Conservation (phyloP, 1,140 invertebrate species). For the Drosophila lini region DNA sequence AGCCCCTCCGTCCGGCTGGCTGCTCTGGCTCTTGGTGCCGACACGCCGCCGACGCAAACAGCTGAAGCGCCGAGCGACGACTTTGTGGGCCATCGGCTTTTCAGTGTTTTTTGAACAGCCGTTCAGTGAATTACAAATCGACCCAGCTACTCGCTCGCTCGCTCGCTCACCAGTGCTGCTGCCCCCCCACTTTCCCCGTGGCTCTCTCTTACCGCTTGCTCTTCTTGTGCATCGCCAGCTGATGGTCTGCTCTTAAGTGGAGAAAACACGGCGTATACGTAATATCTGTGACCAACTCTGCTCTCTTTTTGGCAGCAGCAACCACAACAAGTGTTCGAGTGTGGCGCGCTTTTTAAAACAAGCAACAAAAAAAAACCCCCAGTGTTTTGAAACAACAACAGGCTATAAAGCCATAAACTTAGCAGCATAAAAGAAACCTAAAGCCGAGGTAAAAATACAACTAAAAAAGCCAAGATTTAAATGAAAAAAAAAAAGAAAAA, state of each 20-base stretch:
- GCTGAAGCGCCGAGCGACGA: conserved; percentile 31
- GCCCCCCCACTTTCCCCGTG: background rate
- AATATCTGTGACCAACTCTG: conserved; percentile 19
- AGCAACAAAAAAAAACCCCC: background rate
- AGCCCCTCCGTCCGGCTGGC: background rate
- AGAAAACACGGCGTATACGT: conserved; percentile 33
- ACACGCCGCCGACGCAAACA: conserved; percentile 31
- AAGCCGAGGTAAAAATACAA: conserved; percentile 25
- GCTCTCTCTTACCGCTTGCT: conserved; percentile 4
- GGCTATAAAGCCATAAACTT: conserved; percentile 17
- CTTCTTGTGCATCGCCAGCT: conserved; percentile 19
- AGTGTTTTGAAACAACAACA: conserved; percentile 13
- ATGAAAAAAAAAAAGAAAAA: background rate
- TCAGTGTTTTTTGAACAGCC: conserved; percentile 73
- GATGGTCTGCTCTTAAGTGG: conserved; percentile 45
- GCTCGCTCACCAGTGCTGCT: conserved; percentile 8
- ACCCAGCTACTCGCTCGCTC: conserved; percentile 24
- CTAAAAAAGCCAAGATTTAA: background rate
- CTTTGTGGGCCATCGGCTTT: conserved; percentile 35
- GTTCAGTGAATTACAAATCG: conserved; percentile 58
- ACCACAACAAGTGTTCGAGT: conserved; percentile 31
- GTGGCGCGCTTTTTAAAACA: conserved; percentile 49
- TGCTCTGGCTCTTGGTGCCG: conserved; percentile 1
- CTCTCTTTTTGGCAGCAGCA: conserved; percentile 16
- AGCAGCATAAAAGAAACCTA: conserved; percentile 1